These are phyloP conservation scores for Anguilla rostrata DNA, from an alignment of 2,113 vertebrate species.

Conservation along the genomic window DNA sequence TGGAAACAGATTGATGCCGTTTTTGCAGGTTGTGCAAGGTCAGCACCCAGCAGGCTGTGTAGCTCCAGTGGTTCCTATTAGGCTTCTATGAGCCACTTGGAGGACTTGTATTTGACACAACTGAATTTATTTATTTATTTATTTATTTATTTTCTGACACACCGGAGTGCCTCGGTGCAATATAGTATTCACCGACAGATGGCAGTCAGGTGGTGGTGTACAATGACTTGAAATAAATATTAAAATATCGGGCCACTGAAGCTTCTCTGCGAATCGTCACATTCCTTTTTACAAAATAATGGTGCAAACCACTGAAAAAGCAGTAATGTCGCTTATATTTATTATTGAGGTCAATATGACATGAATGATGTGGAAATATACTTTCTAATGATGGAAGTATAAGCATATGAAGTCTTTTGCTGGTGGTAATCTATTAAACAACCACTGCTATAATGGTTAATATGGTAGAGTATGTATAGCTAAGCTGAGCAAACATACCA, in stretches of 20 bases:
- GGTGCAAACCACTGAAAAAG: neutral
- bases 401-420: too few species aligned
- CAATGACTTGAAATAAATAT: neutral
- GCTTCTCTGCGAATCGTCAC: neutral
- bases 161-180: neutral
- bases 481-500: neutral
- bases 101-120: too few species aligned
- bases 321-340: neutral
- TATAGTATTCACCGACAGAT: neutral
- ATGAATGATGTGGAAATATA: neutral
- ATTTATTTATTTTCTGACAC: too few species aligned
- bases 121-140: too few species aligned
- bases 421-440: too few species aligned
- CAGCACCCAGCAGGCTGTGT: too few species aligned
- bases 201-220: neutral
- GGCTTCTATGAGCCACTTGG: too few species aligned
- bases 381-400: neutral
- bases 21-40: too few species aligned
- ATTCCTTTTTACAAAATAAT: neutral
- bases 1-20: too few species aligned
- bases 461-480: neutral
- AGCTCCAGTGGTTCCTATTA: too few species aligned
- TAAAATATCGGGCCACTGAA: neutral
- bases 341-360: neutral
- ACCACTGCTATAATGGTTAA: neutral